Evolutionary conservation across 2,113 vertebrate genomes (phyloP), one percentile per base, ranked within the genome.

Genomic region (Oreochromis tanganicae): DNA sequence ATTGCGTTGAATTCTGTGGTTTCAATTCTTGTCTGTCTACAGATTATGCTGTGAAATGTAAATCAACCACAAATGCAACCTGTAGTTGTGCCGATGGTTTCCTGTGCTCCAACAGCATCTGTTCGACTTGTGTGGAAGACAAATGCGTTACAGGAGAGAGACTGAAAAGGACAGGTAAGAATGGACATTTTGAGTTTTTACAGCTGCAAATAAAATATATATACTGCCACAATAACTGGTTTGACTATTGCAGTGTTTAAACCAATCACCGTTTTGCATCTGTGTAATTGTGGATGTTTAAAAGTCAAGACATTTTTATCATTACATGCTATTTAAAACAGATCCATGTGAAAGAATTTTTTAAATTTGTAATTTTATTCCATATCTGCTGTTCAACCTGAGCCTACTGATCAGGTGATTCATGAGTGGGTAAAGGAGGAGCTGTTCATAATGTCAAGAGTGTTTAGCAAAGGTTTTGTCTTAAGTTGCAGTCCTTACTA

Each of bases 41-140:
- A 96, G 95, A 46, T 3, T 87, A 87, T 52, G 3, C 17, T 24
- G 19, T 59, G 63, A 83, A 88, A 19, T 96, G 96, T 83, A 92
- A 85, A 4, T 0, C 6, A 7, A 95, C 90, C 85, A 66, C 87
- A 88, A 54, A 94, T 14, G 54, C 92, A 29, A 89, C 46, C 0
- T 96, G 96, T 41, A 21, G 19, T 0, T 96, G 96, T 54, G 13
- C 1, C 2, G 2, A 54, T 13, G 95, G 93, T 83, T 94, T 95
- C 93, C 85, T 95, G 89, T 96, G 95, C 17, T 92, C 87, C 32
- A 38, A 91, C 75, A 80, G 41, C 19, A 2, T n/a, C 7, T 96
- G 95, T 34, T 88, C 89, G 17, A 9, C 9, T 5, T 96, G 95
- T 75, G 79, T 46, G 80, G 21, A 88, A 68, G 29, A 88, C 59